Base-by-base conservation (phyloP, 2,797 vertebrate genomes). In the Echeneis naucrates region DNA sequence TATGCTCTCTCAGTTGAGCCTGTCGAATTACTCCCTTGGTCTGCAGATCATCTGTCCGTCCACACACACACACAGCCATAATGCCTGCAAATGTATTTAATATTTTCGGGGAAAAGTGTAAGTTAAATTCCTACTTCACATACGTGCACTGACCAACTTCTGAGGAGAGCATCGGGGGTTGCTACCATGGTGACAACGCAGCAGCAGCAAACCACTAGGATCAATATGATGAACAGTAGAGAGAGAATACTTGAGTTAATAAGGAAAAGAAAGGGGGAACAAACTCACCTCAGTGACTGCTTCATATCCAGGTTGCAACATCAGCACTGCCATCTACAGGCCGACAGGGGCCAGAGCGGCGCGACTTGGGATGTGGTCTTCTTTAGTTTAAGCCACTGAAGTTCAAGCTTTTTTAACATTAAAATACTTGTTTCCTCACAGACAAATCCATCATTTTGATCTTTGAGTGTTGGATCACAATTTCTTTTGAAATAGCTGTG, bases 271-370 rank as follows among this genome's bases (percentile, higher is more conserved):
- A 37, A 48, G 19, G 1, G 14, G 21, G 32, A 68, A 23, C 24
- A 79, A 80, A 75, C 53, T 21, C 44, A 51, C 55, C 23, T 1
- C n/a, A 44, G 38, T 5, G 30, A 10, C 8, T 21, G 54, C 44
- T 58, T 40, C 16, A 38, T 54, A 9, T 10, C 59, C n/a, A 44
- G 27, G 16, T 72, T n/a, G 33, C 2, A 78, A 33, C 17, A 19
- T 32, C 80, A 42, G 47, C 65, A 56, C 70, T 87, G 89, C 84
- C 91, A 77, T 54, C 90, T 90, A 68, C 66, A 82, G 91, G 81
- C 47, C 0, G 48, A 77, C 5, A 56, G 35, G n/a, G 58, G 50
- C 59, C 35, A 66, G 4, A 40, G n/a, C 77, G 67, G 1, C 48
- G 70, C 12, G 4, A 27, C 10, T 6, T 27, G 19, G 21, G 3